Base-by-base conservation (phyloP, 37 sponge, comb jelly and placozoan genomes). In the Petrosia ficiformis region DNA sequence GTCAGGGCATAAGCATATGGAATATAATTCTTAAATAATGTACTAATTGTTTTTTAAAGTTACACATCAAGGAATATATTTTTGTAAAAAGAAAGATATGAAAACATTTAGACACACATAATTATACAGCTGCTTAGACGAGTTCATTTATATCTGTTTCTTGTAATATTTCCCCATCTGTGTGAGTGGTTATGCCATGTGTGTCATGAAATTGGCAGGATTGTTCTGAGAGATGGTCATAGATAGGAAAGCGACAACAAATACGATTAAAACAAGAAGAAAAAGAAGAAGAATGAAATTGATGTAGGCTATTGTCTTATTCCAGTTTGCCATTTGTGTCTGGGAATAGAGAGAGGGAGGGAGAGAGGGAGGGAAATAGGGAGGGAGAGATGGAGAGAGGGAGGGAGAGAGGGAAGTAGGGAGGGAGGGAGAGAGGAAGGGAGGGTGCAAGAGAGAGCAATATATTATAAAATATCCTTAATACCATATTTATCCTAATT, bases 301-400 rank as follows among this genome's bases (percentile, higher is more conserved):
- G 44, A 85, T 32, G 79, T 73, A 85, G 59, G 86, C 79, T 37
- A 85, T 44, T 60, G 75, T 79, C 52, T 74, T 73, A 44, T 85
- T 85, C 86, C 86, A 85, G 35, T 68, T 77, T 8, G 79, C 86
- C 79, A 85, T 85, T 42, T 85, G 86, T 16, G 40, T 64, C 86
- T 85, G 21, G 24, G 10, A 64, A 31, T n/a, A 10, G 22, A 31
- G 61, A 28, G 68, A 31, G n/a, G n/a, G n/a, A n/a, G n/a, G n/a
- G n/a, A n/a, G n/a, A n/a, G n/a, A n/a, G n/a, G 70, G n/a, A n/a
- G n/a, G 21, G 70, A 42, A n/a, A 40, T 25, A 29, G 44, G 70
- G 26, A 29, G 2, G 42, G 58, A 73, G 36, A 33, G 39, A n/a
- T 6, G 39, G 39, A 33, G 39, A 22, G 25, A 8, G 14, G n/a